Evolutionary conservation across 92 coral and sea anemone genomes (phyloP), one percentile per base, ranked within the genome.

Genomic region (Virgularia gustaviana): DNA sequence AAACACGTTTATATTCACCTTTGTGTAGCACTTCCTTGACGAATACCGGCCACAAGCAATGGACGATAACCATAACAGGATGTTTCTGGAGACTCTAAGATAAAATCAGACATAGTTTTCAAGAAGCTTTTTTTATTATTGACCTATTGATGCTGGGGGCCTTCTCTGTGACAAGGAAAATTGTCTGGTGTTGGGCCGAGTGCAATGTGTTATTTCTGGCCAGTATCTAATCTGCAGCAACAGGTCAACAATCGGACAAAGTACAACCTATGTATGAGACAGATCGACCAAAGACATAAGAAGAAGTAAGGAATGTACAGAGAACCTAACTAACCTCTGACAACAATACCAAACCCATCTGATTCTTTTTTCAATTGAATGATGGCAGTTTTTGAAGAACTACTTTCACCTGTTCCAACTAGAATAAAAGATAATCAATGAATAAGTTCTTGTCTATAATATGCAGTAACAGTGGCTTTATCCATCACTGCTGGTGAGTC

Each of bases 331-430:
- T 9, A 24, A 68, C 75, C 75, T 68, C 75, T 30, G 1, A 47
- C 75, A 12, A 68, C 75, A 49, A 68, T 68, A 29, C 75, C 75
- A 68, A 68, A 68, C 11, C 75, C 62, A 49, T 68, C 75, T 0
- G 75, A 29, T 33, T 68, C 75, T 24, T 68, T 68, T 55, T 68
- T 68, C 61, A 68, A 12, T 22, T 68, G 75, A 37, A 68, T 68
- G n/a, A 68, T 39, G 36, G 75, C 75, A 18, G 75, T 68, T 35
- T 68, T 68, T 49, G 60, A 68, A 35, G 75, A 68, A 49, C 44
- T 68, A 37, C 24, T 49, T 2, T 49, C 36, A 47, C 32, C 35
- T 0, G 75, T 10, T 12, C 51, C 75, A 49, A 35, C 18, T 25
- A 63, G n/a, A n/a, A n/a, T n/a, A n/a, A n/a, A n/a, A n/a, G n/a